These are phyloP conservation scores for Cantharis rufa DNA, from an alignment of 2,888 invertebrate species.

Conservation along the genomic window DNA sequence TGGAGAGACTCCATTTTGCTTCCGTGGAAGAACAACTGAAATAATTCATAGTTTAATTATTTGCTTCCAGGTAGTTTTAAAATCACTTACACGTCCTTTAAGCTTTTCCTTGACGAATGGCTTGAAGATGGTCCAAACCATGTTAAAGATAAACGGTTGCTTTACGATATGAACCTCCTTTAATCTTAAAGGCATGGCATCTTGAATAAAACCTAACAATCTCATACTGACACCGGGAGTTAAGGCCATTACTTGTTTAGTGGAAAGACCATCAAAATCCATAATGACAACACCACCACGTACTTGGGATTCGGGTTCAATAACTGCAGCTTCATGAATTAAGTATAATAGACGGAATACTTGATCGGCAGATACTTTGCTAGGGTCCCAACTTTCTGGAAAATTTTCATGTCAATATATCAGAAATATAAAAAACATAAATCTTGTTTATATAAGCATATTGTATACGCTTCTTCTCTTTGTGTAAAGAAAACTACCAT, in stretches of 20 bases:
- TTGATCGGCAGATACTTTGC: constrained; percentile 72
- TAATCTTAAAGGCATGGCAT: constrained; percentile 81
- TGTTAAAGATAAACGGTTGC: constrained; percentile 81
- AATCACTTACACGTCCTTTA: constrained; percentile 70
- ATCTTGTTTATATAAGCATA: no score
- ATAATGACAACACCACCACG: constrained; percentile 79
- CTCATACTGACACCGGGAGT: constrained; percentile 76
- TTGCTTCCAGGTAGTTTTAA: neutral
- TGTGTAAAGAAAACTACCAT: no score
- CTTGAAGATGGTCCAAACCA: constrained; percentile 85
- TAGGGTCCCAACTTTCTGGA: constrained; percentile 76
- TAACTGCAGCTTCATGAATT: constrained; percentile 75
- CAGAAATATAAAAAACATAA: no score
- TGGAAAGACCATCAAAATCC: constrained; percentile 79
- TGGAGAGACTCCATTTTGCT: constrained; percentile 79
- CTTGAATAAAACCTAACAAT: constrained; percentile 80
- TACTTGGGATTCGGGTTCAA: constrained; percentile 78
- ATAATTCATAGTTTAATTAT: neutral
- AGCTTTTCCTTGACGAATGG: constrained; percentile 81
- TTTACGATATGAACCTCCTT: constrained; percentile 87
- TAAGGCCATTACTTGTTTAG: constrained; percentile 75
- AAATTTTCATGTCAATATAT: no score
- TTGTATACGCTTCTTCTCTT: no score
- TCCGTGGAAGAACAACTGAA: constrained; percentile 82
- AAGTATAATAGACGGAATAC: constrained; percentile 79